Conservation (phyloP, 2,888 invertebrate species). For the Galerucella calmariensis region DNA sequence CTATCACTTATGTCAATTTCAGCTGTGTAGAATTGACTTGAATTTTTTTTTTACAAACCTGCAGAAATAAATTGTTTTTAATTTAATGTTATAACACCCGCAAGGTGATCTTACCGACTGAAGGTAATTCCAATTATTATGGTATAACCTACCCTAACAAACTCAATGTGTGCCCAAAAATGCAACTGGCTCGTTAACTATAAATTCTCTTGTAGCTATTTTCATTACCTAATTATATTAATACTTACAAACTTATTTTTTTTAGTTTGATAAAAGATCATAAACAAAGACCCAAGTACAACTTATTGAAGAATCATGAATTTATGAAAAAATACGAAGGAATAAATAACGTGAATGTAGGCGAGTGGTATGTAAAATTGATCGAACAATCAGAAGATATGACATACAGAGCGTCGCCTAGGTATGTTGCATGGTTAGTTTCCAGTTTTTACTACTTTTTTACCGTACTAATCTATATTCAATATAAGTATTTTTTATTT, state of each 20-base stretch:
- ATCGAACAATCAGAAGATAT: slow-evolving; percentile 66
- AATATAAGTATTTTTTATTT: slow-evolving; percentile 18
- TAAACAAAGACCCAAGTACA: slow-evolving; percentile 93
- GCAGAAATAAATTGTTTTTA: too few relatives aligned
- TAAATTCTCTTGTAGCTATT: too few relatives aligned
- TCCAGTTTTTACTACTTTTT: slow-evolving; percentile 46
- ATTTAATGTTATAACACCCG: too few relatives aligned
- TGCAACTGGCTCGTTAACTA: too few relatives aligned
- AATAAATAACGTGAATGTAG: slow-evolving; percentile 75
- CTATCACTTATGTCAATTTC: too few relatives aligned
- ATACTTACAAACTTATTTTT: slow-evolving; percentile 15
- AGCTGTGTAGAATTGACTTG: too few relatives aligned
- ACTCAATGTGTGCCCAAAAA: too few relatives aligned
- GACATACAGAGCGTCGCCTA: slow-evolving; percentile 64
- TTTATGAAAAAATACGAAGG: slow-evolving; percentile 87
- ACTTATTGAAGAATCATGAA: slow-evolving; percentile 85
- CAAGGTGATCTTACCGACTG: too few relatives aligned
- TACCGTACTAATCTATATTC: slow-evolving; percentile 9
- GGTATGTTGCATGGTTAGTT: slow-evolving; percentile 67
- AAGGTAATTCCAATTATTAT: too few relatives aligned
- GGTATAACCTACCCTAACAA: too few relatives aligned
- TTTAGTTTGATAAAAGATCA: slow-evolving; percentile 93
- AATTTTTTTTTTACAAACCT: too few relatives aligned
- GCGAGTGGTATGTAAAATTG: slow-evolving; percentile 83
- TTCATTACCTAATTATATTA: too few relatives aligned